Base-by-base conservation (phyloP, 2,888 invertebrate species). In the Cephus sareptanus region DNA sequence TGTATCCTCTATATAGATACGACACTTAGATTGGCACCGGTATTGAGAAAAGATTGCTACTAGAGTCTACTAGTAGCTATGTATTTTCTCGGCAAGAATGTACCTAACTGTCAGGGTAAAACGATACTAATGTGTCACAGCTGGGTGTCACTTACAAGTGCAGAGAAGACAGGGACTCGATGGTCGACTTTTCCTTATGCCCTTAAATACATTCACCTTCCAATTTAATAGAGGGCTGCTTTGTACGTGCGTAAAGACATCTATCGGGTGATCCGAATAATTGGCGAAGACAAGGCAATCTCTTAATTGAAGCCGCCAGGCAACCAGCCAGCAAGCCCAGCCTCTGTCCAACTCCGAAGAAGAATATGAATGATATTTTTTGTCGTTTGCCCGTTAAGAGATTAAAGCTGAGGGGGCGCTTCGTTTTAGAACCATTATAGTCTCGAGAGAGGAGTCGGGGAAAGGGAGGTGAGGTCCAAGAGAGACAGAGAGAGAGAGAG, bases 371-470 rank as follows among this genome's bases (percentile, higher is more conserved):
- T 87, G 83, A 88, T 88, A 85, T 86, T 86, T 87, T 86, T 85
- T 83, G 86, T 84, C 88, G 85, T 85, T 88, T 85, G 87, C 84
- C 87, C 87, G 89, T 90, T 90, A 90, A 90, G 88, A 90, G 90
- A 90, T 90, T 90, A 90, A 90, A 89, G 88, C 85, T 82, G 82
- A 83, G 80, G 83, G 85, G 81, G 79, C 83, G 85, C 84, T 88
- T 89, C 89, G 86, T 89, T 90, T 89, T 87, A 86, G 85, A 86
- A 80, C 83, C 86, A 89, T 89, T 90, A 89, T 89, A 88, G 84
- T 84, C 85, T 75, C 78, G 76, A 73, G 81, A 77, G 78, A 75
- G 75, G 76, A 73, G 74, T 75, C 33, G 71, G 76, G 11, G 69
- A 71, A 69, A 75, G 56, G 75, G 34, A 76, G 77, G 69, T 33